Evolutionary conservation across 2,113 vertebrate species (phyloP).

Genomic region (Arvicanthis niloticus): DNA sequence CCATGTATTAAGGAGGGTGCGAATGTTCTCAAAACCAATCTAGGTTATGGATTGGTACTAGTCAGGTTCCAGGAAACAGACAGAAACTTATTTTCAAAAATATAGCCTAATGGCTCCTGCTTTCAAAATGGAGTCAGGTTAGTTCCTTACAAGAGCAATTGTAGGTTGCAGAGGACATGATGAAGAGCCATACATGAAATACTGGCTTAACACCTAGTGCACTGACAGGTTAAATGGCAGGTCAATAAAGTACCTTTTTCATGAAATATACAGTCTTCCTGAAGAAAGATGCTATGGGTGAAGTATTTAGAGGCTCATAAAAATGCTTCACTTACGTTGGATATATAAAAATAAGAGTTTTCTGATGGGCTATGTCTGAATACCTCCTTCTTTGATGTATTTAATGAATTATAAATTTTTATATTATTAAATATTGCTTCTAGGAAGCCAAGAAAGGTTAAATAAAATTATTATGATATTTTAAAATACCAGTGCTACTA

Average conservation of each 20-base stretch:
- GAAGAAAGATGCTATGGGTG: background rate
- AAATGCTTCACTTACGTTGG: background rate
- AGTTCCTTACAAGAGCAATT: background rate
- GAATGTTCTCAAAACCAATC: background rate
- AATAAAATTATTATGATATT: constrained; percentile 63
- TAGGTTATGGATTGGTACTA: background rate
- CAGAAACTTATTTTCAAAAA: background rate
- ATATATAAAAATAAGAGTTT: constrained; percentile 16
- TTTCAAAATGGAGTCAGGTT: background rate
- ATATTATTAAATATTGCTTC: constrained; percentile 43
- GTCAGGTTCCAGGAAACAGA: background rate
- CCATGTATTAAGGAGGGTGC: background rate
- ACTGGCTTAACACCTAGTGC: background rate
- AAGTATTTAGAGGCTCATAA: background rate
- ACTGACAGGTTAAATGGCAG: background rate
- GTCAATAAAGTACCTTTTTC: background rate
- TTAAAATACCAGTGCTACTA: constrained; percentile 32
- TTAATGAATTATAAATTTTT: constrained; percentile 61
- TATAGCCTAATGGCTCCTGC: background rate
- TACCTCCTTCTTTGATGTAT: constrained; percentile 17
- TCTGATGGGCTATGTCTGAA: constrained; percentile 10
- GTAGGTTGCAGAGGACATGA: background rate
- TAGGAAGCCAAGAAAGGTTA: constrained; percentile 59
- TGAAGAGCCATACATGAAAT: background rate
- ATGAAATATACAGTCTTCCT: background rate